Conservation (phyloP, 2,888 invertebrate species). For the Drosophila cracens region DNA sequence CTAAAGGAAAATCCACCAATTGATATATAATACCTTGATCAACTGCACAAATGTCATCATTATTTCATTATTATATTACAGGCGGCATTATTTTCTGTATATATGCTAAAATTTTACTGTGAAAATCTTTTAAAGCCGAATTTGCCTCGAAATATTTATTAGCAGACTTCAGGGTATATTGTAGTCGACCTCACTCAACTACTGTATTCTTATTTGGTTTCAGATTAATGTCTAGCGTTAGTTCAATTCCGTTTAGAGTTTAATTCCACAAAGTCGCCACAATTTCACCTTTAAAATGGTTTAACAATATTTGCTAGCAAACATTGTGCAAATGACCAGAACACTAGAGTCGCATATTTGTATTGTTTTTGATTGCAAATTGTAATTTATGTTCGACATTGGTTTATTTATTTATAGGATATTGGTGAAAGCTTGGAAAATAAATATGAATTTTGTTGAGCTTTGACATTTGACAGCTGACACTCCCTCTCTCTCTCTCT, state of each 20-base stretch:
- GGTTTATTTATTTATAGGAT: neutral
- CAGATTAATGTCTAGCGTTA: neutral
- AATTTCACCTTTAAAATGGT: neutral
- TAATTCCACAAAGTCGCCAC: neutral
- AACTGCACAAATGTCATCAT: too few relatives aligned
- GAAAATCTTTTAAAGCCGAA: too few relatives aligned
- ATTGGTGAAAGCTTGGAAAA: neutral
- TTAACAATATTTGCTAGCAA: neutral
- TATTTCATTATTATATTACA: neutral
- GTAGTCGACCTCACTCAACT: neutral
- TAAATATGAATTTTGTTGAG: neutral
- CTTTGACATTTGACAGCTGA: conserved; percentile 31
- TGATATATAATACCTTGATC: too few relatives aligned
- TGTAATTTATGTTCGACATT: neutral
- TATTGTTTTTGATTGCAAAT: neutral
- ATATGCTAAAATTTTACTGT: neutral
- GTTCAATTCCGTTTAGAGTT: neutral
- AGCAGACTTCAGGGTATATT: neutral
- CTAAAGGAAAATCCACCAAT: too few relatives aligned
- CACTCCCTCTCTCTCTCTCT: neutral
- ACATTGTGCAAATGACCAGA: neutral
- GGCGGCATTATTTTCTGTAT: neutral
- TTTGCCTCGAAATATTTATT: too few relatives aligned
- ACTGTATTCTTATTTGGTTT: neutral
- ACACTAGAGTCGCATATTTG: neutral